Conservation (phyloP, 2,888 invertebrate genomes). For the Nomada hirtipes region DNA sequence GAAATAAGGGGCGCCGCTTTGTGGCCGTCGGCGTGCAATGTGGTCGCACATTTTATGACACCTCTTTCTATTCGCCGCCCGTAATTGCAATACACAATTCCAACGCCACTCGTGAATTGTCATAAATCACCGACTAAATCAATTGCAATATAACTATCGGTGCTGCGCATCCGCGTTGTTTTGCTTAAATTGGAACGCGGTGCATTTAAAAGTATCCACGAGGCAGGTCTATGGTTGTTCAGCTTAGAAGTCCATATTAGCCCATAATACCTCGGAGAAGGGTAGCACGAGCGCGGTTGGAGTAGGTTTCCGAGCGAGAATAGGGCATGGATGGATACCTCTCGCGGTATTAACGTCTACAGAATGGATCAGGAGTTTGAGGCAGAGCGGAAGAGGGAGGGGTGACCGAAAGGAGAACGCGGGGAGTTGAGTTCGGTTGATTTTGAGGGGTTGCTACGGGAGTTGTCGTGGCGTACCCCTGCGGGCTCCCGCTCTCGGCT, state of each 20-base stretch:
- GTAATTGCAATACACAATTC: too few species aligned
- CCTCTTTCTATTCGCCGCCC: too few species aligned
- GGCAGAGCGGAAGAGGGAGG: conserved; percentile 80
- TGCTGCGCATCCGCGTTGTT: too few species aligned
- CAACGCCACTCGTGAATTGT: too few species aligned
- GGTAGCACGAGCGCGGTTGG: conserved; percentile 76
- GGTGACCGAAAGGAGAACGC: conserved; percentile 50
- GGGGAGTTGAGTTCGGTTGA: conserved; percentile 79
- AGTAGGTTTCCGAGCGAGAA: conserved; percentile 78
- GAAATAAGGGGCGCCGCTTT: too few species aligned
- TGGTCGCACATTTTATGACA: too few species aligned
- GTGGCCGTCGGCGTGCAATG: too few species aligned
- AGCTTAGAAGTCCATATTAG: conserved; percentile 48
- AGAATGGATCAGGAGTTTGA: conserved; percentile 84
- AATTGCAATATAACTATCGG: too few species aligned
- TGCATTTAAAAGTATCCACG: neutral
- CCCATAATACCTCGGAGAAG: conserved; percentile 71
- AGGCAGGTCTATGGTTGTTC: neutral
- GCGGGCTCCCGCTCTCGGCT: conserved; percentile 79
- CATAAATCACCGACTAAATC: too few species aligned
- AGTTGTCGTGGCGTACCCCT: conserved; percentile 83
- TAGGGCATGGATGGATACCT: conserved; percentile 71
- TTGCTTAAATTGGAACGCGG: too few species aligned
- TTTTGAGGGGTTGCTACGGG: conserved; percentile 84
- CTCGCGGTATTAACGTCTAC: conserved; percentile 86